These are phyloP conservation scores for Schizopygopsis pylzovi DNA, from an alignment of 2,797 vertebrate genomes.

Conservation along the genomic window DNA sequence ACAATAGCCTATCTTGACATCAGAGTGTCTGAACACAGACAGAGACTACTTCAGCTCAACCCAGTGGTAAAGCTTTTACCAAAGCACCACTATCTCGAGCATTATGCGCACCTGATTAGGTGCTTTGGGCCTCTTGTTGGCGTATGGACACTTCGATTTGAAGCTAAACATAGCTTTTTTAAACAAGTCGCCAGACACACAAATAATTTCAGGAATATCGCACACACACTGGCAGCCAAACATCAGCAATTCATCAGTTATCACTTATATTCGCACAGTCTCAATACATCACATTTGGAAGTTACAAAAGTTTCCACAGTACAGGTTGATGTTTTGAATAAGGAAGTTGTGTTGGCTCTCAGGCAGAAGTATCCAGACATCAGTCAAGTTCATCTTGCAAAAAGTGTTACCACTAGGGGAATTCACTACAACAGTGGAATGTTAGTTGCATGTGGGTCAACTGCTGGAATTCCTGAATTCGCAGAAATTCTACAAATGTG, in stretches of 20 bases:
- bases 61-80: neutral
- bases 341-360: conserved; percentile 57
- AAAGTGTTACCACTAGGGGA: too few species aligned
- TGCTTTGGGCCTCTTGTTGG: conserved; percentile 52
- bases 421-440: conserved; percentile 57
- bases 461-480: conserved; percentile 62
- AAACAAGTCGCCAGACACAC: conserved; percentile 43
- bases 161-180: conserved; percentile 49
- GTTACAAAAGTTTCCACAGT: conserved; percentile 59
- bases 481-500: conserved; percentile 53
- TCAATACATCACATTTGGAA: conserved; percentile 55
- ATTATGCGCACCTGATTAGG: conserved; percentile 47
- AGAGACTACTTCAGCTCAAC: conserved; percentile 11
- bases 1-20: conserved; percentile 2
- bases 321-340: conserved; percentile 58
- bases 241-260: conserved; percentile 60
- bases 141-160: conserved; percentile 45
- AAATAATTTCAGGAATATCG: conserved; percentile 56
- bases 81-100: conserved; percentile 50
- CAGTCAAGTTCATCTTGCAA: conserved; percentile 59
- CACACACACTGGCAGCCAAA: conserved; percentile 55
- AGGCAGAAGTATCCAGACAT: conserved; percentile 60
- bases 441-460: conserved; percentile 58
- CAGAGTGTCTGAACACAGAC: conserved; percentile 29
- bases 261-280: conserved; percentile 51